Conservation (phyloP, 1,140 invertebrate genomes). For the Sinella curviseta region DNA sequence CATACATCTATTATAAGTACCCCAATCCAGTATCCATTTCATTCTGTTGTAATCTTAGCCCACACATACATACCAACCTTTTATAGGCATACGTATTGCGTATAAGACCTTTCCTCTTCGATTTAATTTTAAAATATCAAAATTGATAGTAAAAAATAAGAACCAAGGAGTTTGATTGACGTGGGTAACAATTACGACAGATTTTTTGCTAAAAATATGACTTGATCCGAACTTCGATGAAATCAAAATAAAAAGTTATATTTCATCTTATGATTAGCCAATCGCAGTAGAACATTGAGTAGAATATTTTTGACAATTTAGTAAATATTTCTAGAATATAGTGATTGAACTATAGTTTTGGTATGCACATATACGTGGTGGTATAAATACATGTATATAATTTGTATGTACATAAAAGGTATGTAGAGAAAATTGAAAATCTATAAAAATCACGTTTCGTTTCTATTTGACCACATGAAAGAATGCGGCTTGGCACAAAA, state of each 20-base stretch:
- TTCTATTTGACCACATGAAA: neutral
- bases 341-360: too few relatives aligned
- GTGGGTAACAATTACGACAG: neutral
- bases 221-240: too few relatives aligned
- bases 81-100: neutral
- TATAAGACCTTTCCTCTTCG: neutral
- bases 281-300: too few relatives aligned
- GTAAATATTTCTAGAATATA: too few relatives aligned
- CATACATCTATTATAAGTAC: too few relatives aligned
- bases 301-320: too few relatives aligned
- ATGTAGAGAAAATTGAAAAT: constrained; percentile 23
- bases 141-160: neutral
- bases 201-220: neutral
- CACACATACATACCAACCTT: neutral
- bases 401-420: too few relatives aligned
- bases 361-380: too few relatives aligned
- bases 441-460: constrained; percentile 16
- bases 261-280: too few relatives aligned
- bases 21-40: neutral
- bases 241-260: too few relatives aligned
- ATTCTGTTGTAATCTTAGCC: neutral
- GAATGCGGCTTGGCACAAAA: neutral
- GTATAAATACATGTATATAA: too few relatives aligned
- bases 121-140: neutral
- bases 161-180: neutral